These are phyloP conservation scores for Acholoe squamosa DNA, from an alignment of 2,888 invertebrate species.

Conservation along the genomic window DNA sequence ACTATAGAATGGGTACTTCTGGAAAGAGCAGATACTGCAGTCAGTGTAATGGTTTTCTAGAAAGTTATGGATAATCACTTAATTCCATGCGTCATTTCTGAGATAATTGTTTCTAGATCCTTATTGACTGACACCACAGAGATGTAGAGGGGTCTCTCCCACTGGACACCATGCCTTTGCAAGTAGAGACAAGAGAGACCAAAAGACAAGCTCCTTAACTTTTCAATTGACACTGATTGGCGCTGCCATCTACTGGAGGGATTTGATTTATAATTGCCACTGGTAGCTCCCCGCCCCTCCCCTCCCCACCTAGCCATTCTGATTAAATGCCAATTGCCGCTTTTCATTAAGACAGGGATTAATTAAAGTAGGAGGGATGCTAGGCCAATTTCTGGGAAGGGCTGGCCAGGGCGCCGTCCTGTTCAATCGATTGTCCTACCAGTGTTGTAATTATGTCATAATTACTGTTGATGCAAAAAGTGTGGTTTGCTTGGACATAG, in stretches of 20 bases:
- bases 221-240: conserved; percentile 9
- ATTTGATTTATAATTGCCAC: conserved; percentile 54
- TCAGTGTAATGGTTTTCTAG: too few relatives aligned
- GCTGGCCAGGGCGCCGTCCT: neutral
- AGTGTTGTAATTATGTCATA: conserved; percentile 21
- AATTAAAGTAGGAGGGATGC: neutral
- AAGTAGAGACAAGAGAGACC: neutral
- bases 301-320: neutral
- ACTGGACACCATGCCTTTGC: neutral
- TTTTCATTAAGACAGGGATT: conserved; percentile 35
- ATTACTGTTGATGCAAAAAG: neutral
- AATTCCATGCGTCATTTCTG: too few relatives aligned
- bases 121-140: too few relatives aligned
- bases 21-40: too few relatives aligned
- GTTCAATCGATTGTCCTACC: neutral
- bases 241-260: conserved; percentile 8
- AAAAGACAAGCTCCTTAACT: neutral
- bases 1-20: too few relatives aligned
- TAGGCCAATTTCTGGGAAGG: neutral
- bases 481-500: neutral
- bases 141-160: too few relatives aligned
- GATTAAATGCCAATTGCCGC: conserved; percentile 52
- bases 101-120: too few relatives aligned
- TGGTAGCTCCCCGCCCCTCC: neutral
- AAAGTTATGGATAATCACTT: too few relatives aligned